A percentile compares a stretch with the other conserved stretches of the same genome.
These are phyloP conservation scores for Gobio gobio DNA, from an alignment of 2,113 vertebrate species.

Conservation along the genomic window DNA sequence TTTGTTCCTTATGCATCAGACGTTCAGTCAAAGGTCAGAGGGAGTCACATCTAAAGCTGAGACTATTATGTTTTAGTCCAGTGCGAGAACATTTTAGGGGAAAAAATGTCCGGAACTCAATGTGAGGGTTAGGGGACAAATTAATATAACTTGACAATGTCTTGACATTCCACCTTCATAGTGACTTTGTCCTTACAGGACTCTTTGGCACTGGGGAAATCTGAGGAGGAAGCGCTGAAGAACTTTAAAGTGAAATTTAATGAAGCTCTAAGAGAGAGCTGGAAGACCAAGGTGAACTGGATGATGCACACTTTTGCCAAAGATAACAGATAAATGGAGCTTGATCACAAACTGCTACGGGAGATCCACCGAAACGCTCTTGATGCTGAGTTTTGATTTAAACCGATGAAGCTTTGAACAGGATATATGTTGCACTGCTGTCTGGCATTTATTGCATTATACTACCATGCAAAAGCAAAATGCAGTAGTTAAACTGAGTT, in stretches of 20 bases:
- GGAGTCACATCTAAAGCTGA: too few species aligned
- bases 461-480: conserved; percentile 5
- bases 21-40: too few species aligned
- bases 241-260: conserved; percentile 98
- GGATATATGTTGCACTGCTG: conserved; percentile 11
- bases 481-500: background rate
- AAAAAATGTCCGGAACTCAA: too few species aligned
- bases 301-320: conserved; percentile 96
- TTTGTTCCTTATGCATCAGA: too few species aligned
- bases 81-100: too few species aligned
- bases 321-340: conserved; percentile 86
- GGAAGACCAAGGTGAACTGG: conserved; percentile 99
- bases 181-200: conserved; percentile 75
- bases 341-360: conserved; percentile 41
- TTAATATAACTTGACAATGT: background rate
- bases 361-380: conserved; percentile 18
- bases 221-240: conserved; percentile 93
- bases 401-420: conserved; percentile 21
- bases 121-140: background rate
- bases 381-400: conserved; percentile 25
- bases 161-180: conserved; percentile 3
- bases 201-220: conserved; percentile 91
- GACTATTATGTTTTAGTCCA: too few species aligned
- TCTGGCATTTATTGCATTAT: conserved; percentile 1
- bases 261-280: conserved; percentile 94